Evolutionary conservation across 2,888 invertebrate species (phyloP), one percentile per base, ranked within the genome.

Genomic region (Octonoba sinensis): DNA sequence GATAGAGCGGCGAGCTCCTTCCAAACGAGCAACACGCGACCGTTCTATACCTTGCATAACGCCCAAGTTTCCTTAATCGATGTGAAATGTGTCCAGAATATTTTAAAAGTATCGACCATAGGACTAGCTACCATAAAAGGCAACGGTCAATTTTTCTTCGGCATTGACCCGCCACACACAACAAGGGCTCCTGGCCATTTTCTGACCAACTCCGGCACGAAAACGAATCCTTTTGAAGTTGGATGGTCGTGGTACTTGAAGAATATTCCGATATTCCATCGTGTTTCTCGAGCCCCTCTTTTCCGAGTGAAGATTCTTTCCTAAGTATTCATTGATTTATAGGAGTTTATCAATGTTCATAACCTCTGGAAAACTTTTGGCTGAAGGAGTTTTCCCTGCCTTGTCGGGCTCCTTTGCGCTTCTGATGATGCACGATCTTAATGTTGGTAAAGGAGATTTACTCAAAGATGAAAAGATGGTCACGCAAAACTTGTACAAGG

Each of bases 61-160:
- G 76, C 74, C 70, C 59, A 46, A 16, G 27, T 22, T 57, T 70
- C 60, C 72, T 72, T 62, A 62, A 62, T 62, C 62, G 62, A 62
- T 62, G 46, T 12, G 62, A 62, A 62, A 62, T 70, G 70, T 59
- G 70, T 18, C 56, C 60, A 46, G 67, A 73, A 73, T 73, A 73
- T 81, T 73, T 73, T 79, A 64, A 81, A 81, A 81, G 56, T 81
- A 81, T 81, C 73, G 79, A 81, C 51, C 72, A 71, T 13, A n/a
- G 46, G 18, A 16, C 65, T 12, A 18, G 16, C 36, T n/a, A 65
- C 70, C 22, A 18, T 51, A 59, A 75, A 70, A 75, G 22, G 22
- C 54, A 66, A 24, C 67, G 79, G 79, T 81, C 79, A 81, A 81
- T 56, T 81, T 81, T 81, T 81, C 72, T 67, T 67, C 57, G 36